These are phyloP conservation scores for Uropetala carovei DNA, from an alignment of 2,888 invertebrate genomes.

Conservation along the genomic window DNA sequence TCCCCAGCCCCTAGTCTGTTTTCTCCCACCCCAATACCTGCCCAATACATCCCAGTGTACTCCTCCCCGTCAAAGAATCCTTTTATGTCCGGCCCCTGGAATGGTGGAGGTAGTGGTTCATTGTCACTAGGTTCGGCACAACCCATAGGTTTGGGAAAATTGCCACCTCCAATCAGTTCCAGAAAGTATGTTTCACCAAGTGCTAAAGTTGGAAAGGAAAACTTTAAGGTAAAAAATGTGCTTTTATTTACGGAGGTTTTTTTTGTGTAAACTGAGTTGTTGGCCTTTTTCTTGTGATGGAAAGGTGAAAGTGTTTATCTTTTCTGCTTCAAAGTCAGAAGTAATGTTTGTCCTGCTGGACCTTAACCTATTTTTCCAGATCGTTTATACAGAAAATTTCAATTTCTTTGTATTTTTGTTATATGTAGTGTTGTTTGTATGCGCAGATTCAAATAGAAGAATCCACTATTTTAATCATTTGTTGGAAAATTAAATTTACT, in stretches of 20 bases:
- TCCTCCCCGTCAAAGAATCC: conserved; percentile 58
- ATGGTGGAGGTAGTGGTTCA: conserved; percentile 72
- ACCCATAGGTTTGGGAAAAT: conserved; percentile 75
- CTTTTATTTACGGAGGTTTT: neutral
- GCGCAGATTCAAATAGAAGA: neutral
- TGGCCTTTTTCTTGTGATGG: neutral
- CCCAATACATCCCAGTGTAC: conserved; percentile 59
- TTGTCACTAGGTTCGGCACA: conserved; percentile 74
- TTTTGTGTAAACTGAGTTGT: neutral
- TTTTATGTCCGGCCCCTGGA: conserved; percentile 47
- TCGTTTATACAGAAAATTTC: neutral
- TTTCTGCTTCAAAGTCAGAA: neutral
- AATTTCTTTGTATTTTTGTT: neutral
- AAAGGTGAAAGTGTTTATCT: neutral
- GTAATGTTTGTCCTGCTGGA: neutral
- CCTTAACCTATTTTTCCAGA: neutral
- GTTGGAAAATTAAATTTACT: neutral
- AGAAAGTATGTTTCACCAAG: conserved; percentile 43
- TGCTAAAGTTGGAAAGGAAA: conserved; percentile 23
- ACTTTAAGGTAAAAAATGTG: conserved; percentile 37
- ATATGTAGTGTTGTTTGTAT: neutral
- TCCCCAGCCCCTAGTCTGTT: conserved; percentile 70
- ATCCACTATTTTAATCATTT: neutral
- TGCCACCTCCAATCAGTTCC: conserved; percentile 73
- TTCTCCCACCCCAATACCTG: conserved; percentile 67